Conservation (phyloP, 2,113 vertebrate species). For the Toxostoma redivivum region DNA sequence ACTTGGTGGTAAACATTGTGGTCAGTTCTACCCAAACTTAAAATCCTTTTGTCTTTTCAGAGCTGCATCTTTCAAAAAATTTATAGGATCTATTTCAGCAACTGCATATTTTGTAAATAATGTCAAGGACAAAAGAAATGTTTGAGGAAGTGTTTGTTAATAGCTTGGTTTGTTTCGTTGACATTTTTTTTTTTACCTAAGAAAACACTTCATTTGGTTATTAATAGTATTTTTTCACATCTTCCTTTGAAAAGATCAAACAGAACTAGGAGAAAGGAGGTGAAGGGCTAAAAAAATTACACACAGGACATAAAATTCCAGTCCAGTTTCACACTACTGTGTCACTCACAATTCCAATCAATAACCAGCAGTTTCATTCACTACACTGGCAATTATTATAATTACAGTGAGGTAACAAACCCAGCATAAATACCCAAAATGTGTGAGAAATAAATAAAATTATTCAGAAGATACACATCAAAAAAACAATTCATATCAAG, state of each 20-base stretch:
- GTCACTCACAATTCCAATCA: neutral
- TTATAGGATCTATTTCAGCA: neutral
- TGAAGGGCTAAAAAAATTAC: neutral
- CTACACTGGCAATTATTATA: neutral
- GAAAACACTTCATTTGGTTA: neutral
- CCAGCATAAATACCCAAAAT: neutral
- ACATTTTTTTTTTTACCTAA: neutral
- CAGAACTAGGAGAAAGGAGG: neutral
- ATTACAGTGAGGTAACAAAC: neutral
- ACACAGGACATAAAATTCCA: neutral
- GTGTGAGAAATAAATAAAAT: neutral
- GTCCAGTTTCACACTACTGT: neutral
- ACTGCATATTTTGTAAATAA: neutral
- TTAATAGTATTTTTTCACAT: neutral
- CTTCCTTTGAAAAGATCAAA: neutral
- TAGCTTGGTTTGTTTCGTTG: neutral
- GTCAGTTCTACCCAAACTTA: neutral
- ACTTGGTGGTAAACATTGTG: neutral
- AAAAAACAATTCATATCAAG: neutral
- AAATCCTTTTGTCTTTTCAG: neutral
- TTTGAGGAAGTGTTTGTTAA: neutral
- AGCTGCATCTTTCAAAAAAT: neutral
- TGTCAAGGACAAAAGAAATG: neutral
- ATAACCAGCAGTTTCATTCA: neutral
- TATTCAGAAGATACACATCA: neutral